Conservation (phyloP, 2,113 vertebrate genomes). For the Benitochromis conjunctus region DNA sequence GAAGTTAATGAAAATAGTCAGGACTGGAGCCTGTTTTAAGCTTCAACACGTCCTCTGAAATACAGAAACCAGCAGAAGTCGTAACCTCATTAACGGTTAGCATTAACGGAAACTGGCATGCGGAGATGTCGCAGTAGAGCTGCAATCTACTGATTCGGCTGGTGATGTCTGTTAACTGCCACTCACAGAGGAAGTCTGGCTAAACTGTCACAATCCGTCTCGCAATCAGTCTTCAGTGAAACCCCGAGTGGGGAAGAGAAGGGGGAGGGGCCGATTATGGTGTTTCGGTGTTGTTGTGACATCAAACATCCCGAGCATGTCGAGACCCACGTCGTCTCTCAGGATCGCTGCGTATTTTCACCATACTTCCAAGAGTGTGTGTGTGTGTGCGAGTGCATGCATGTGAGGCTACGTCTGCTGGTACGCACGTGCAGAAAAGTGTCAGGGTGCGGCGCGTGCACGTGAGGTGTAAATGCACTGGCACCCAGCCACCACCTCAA, state of each 20-base stretch:
- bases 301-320: conserved; percentile 39
- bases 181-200: conserved; percentile 58
- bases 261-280: not conserved
- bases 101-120: not conserved
- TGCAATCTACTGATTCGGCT: conserved; percentile 33
- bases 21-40: not conserved
- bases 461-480: conserved; percentile 72
- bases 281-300: conserved; percentile 35
- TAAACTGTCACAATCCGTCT: conserved; percentile 54
- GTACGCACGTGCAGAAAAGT: not conserved
- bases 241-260: not conserved
- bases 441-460: conserved; percentile 15
- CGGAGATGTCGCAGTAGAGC: conserved; percentile 5
- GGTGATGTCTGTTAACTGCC: conserved; percentile 59
- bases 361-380: not conserved
- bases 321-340: conserved; percentile 44
- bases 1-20: not conserved
- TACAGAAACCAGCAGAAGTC: not conserved
- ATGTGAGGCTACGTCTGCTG: not conserved
- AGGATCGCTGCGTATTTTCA: conserved; percentile 68
- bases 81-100: not conserved
- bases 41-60: not conserved
- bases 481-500: conserved; percentile 52
- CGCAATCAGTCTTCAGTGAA: conserved; percentile 25
- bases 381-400: not conserved